Conservation (phyloP, 1,140 invertebrate species). For the Bradysia coprophila region DNA sequence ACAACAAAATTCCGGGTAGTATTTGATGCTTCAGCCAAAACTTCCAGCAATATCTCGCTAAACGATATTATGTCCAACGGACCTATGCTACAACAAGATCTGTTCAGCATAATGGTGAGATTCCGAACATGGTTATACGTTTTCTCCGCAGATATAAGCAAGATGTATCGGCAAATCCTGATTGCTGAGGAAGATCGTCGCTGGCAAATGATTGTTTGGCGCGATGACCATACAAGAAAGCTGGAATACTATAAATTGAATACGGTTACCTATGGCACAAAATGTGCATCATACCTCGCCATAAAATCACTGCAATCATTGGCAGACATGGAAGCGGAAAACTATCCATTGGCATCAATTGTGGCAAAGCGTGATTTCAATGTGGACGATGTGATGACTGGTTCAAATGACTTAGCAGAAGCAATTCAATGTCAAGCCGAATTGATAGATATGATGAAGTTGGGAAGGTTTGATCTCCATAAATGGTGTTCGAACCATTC, state of each 20-base stretch:
- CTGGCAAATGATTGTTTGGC: slow-evolving; percentile 26
- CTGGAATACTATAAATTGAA: slow-evolving; percentile 11
- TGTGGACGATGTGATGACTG: slow-evolving; percentile 4
- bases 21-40: neutral
- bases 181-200: slow-evolving; percentile 14
- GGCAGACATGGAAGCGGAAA: slow-evolving; percentile 5
- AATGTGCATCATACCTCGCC: slow-evolving; percentile 12
- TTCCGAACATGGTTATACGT: neutral
- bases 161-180: slow-evolving; percentile 11
- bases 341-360: slow-evolving; percentile 6
- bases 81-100: neutral
- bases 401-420: slow-evolving; percentile 4
- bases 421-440: neutral
- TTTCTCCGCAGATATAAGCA: neutral
- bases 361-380: slow-evolving; percentile 7
- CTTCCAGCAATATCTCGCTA: neutral
- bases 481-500: slow-evolving; percentile 10
- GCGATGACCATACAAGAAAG: slow-evolving; percentile 8
- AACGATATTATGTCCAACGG: neutral
- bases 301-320: slow-evolving; percentile 12
- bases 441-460: neutral
- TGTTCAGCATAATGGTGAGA: neutral
- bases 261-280: slow-evolving; percentile 17
- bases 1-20: neutral
- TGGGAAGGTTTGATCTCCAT: slow-evolving; percentile 4